Evolutionary conservation across 2,113 vertebrate genomes (phyloP).

Genomic region (Hyla sarda): DNA sequence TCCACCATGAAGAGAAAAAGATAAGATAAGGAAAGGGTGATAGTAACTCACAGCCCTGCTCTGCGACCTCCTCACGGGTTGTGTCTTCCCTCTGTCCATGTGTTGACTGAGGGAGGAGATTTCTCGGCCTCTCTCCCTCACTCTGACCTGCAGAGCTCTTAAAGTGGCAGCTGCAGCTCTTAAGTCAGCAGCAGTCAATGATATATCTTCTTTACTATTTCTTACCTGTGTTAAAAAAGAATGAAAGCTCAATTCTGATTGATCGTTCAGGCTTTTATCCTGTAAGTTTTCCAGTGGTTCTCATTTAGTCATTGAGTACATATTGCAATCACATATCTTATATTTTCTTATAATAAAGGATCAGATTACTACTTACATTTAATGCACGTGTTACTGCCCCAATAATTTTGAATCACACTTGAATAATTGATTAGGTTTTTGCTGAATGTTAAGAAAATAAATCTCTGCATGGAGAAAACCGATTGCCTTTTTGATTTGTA

Average conservation of each 20-base stretch:
- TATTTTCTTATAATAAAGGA: not conserved
- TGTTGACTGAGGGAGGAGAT: too few species aligned
- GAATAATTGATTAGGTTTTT: constrained; percentile 33
- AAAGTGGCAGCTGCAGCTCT: too few species aligned
- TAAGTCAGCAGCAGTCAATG: too few species aligned
- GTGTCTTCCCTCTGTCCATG: too few species aligned
- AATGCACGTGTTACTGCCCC: not conserved
- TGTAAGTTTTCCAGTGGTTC: not conserved
- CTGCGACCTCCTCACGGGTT: too few species aligned
- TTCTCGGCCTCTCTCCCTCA: too few species aligned
- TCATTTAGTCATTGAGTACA: not conserved
- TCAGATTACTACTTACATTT: not conserved
- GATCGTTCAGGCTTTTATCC: not conserved
- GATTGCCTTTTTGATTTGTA: constrained; percentile 45
- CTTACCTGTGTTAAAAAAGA: not conserved
- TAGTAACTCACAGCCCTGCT: too few species aligned
- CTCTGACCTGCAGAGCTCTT: too few species aligned
- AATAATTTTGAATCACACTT: constrained; percentile 15
- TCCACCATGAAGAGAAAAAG: too few species aligned
- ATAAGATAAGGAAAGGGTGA: too few species aligned
- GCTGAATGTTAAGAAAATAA: constrained; percentile 31
- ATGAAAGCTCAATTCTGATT: not conserved
- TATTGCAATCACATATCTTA: not conserved
- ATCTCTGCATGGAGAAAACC: not conserved
- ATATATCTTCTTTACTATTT: too few species aligned